A percentile compares a stretch with the other conserved stretches of the same genome.
phyloP scores from a whole-genome alignment of 2,113 vertebrate species.

The Mungos mungo region DNA sequence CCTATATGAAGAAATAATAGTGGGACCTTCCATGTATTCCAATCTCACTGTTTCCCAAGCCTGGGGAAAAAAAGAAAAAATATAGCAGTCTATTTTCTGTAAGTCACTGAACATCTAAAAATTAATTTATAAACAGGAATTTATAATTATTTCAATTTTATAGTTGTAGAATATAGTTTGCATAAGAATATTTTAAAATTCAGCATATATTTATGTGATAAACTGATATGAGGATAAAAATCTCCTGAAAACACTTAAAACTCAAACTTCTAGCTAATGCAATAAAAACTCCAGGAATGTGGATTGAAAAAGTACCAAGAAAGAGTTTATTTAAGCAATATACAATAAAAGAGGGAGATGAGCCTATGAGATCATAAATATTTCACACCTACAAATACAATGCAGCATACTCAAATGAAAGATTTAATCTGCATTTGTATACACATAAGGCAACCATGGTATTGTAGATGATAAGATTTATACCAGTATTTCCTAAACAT shows the following conservation, averaged over 20 bases:
- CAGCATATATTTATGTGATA: neutral
- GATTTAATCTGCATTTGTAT: neutral
- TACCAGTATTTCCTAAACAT: neutral
- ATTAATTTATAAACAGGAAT: neutral
- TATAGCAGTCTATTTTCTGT: neutral
- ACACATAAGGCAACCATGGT: neutral
- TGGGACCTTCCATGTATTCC: conserved; percentile 90
- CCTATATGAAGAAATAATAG: conserved; percentile 85
- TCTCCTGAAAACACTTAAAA: neutral
- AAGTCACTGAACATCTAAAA: neutral
- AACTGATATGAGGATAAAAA: conserved; percentile 1
- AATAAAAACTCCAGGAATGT: conserved; percentile 32
- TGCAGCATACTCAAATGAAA: neutral
- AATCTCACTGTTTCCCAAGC: conserved; percentile 93
- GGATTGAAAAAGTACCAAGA: neutral
- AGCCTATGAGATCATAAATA: neutral
- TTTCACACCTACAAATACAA: neutral
- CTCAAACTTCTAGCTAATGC: neutral
- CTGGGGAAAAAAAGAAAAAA: conserved; percentile 78
- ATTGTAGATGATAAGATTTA: neutral
- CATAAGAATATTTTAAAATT: conserved; percentile 41
- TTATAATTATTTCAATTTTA: conserved; percentile 10
- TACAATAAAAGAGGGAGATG: neutral
- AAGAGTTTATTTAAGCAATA: neutral
- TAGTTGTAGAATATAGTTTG: neutral